Evolutionary conservation across 2,888 invertebrate species (phyloP).

Genomic region (Halictus quadricinctus): DNA sequence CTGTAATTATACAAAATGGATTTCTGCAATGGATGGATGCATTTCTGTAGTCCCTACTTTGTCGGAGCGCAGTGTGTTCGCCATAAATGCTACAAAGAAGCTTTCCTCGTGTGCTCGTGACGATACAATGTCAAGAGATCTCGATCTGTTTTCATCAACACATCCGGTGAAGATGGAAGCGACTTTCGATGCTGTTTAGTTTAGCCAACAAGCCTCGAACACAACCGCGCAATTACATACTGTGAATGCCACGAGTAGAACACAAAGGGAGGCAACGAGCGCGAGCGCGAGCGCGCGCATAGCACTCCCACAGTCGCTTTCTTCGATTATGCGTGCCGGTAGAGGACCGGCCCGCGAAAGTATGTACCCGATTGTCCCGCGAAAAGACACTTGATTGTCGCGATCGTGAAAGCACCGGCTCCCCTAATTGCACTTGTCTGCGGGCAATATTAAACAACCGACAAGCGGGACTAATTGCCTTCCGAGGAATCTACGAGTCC

Average conservation of each 20-base stretch:
- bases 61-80: background rate
- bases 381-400: slow-evolving; percentile 16
- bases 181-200: slow-evolving; percentile 4
- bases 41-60: too few species aligned
- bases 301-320: slow-evolving; percentile 31
- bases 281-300: background rate
- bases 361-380: slow-evolving; percentile 32
- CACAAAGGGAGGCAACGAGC: background rate
- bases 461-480: slow-evolving; percentile 37
- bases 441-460: slow-evolving; percentile 24
- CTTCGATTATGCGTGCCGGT: slow-evolving; percentile 31
- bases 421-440: slow-evolving; percentile 27
- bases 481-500: background rate
- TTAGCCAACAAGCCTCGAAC: background rate
- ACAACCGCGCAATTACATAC: background rate
- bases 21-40: too few species aligned
- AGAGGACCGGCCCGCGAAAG: slow-evolving; percentile 26
- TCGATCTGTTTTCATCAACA: background rate
- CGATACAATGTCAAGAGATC: background rate
- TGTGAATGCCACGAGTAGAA: background rate
- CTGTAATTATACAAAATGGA: too few species aligned
- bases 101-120: too few species aligned
- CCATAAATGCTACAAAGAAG: background rate
- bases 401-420: slow-evolving; percentile 25
- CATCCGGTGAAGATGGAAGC: background rate